Percentiles rank a stretch among this genome's conserved stretches.
These are phyloP conservation scores for Deladenus siricidicola DNA, from an alignment of 2,888 invertebrate species.

Conservation along the genomic window DNA sequence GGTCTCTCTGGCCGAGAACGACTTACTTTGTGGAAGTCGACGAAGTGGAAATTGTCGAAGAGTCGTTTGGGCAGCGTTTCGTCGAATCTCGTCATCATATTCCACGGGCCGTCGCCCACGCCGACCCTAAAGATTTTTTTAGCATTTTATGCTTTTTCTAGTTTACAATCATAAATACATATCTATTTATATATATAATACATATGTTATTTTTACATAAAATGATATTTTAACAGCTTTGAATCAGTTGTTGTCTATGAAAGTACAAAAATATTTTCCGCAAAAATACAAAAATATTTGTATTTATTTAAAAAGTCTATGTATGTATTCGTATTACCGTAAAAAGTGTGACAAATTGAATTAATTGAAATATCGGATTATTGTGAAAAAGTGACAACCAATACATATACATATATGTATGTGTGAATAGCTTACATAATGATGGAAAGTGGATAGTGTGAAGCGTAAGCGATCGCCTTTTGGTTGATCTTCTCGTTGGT, in stretches of 20 bases:
- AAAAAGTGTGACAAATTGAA: neutral
- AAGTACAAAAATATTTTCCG: slow-evolving; percentile 3
- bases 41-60: slow-evolving; percentile 60
- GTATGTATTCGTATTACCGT: neutral
- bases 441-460: slow-evolving; percentile 58
- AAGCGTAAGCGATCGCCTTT: slow-evolving; percentile 58
- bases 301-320: no score
- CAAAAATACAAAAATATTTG: no score
- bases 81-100: slow-evolving; percentile 58
- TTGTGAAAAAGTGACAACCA: neutral
- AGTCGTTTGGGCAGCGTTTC: slow-evolving; percentile 56
- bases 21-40: slow-evolving; percentile 56
- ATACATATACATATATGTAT: neutral
- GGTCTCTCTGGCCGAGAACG: neutral
- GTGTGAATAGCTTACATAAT: slow-evolving; percentile 54
- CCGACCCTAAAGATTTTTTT: slow-evolving; percentile 56
- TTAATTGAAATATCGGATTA: neutral
- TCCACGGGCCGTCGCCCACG: slow-evolving; percentile 59
- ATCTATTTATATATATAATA: neutral
- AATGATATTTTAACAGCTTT: no score
- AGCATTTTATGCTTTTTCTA: no score
- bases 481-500: slow-evolving; percentile 57
- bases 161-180: neutral
- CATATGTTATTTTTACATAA: no score
- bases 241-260: neutral